These are phyloP conservation scores for Ichneumon xanthorius DNA, from an alignment of 2,888 invertebrate genomes.

Conservation along the genomic window DNA sequence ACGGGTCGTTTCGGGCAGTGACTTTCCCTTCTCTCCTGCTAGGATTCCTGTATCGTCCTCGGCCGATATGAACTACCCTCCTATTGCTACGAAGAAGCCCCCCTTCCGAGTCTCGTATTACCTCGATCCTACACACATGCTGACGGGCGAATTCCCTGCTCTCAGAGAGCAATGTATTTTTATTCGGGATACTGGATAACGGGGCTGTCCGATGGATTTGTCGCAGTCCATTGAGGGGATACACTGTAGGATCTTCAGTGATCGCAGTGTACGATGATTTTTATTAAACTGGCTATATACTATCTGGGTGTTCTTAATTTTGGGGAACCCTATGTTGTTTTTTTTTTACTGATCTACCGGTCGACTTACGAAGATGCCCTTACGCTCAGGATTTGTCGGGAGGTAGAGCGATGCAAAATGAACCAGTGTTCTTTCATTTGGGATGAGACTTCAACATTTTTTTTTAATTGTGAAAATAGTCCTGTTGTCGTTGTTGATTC, in stretches of 20 bases:
- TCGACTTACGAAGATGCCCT: too few species aligned
- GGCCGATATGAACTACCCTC: conserved; percentile 9
- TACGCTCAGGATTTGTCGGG: too few species aligned
- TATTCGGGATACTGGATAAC: conserved; percentile 5
- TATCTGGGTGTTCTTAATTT: background rate
- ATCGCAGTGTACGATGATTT: background rate
- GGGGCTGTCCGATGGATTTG: conserved; percentile 5
- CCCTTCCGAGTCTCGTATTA: conserved; percentile 15
- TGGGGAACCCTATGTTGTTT: background rate
- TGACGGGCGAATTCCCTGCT: conserved; percentile 10
- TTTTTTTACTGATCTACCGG: too few species aligned
- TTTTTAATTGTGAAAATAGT: too few species aligned
- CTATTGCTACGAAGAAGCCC: background rate
- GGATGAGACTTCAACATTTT: too few species aligned
- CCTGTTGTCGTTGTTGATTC: too few species aligned
- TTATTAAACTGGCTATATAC: background rate
- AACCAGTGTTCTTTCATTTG: too few species aligned
- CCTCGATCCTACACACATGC: background rate
- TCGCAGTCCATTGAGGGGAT: background rate
- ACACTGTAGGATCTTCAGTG: background rate
- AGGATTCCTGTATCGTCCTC: conserved; percentile 3
- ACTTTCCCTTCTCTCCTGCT: conserved; percentile 20
- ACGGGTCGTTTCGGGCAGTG: conserved; percentile 27
- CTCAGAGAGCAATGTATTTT: background rate
- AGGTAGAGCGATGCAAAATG: too few species aligned